Evolutionary conservation across 1,140 invertebrate species (phyloP), one percentile per base, ranked within the genome.

Genomic region (Maconellicoccus hirsutus): DNA sequence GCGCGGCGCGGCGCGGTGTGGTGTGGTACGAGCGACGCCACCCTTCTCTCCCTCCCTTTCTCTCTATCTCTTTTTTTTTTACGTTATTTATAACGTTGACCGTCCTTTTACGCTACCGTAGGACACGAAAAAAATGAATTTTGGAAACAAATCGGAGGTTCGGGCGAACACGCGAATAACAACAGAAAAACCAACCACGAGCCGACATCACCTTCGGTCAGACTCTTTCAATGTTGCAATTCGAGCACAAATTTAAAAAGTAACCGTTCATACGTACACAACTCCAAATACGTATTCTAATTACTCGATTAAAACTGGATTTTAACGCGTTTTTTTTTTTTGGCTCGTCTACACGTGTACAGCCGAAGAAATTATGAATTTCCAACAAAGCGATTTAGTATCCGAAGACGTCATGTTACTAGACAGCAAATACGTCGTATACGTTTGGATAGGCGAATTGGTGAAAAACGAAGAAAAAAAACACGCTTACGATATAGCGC

Each of bases 381-480:
- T 94, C 78, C 83, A 83, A 59, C 93, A 96, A 81, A 83, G 76
- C 71, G 90, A 91, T 78, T 80, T 95, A 70, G 78, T 88, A 23
- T 87, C 89, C 6, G 94, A 97, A 79, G 90, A 94, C 77, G 84
- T 89, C 16, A 93, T 92, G 84, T 78, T 96, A 1, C 79, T 98
- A 70, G 94, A 97, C 80, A 86, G 87, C 3, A 88, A 90, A 77
- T 84, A 86, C 70, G 80, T 86, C 6, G 82, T 96, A 70, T 96
- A 89, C 82, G 79, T 96, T 42, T 97, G 94, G 93, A 83, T 92
- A 72, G 94, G 94, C 4, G 81, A 83, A 52, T 81, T 82, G 16
- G 85, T 87, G 0, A 83, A 83, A 12, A 81, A 83, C 59, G 83
- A 83, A 71, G 87, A 90, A 69, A 81, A 84, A 69, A 82, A 83